Evolutionary conservation across 2,888 invertebrate genomes (phyloP).

Genomic region (Oxycera nigricornis): DNA sequence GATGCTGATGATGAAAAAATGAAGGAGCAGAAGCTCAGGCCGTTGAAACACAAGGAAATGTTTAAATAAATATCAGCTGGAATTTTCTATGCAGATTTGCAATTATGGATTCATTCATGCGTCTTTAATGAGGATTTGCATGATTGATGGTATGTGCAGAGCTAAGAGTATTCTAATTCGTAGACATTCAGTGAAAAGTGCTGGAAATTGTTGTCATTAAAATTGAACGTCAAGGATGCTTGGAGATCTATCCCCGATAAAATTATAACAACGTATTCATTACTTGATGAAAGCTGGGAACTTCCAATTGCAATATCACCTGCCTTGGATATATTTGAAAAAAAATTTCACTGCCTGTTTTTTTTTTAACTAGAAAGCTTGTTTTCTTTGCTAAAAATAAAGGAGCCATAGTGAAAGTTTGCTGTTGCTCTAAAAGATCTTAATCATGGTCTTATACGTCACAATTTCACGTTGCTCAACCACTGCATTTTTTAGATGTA

Average conservation of each 20-base stretch:
- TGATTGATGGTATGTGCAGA: background rate
- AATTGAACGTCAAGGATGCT: background rate
- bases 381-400: no score
- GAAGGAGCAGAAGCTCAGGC: background rate
- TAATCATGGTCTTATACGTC: no score
- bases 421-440: no score
- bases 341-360: no score
- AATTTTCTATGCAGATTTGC: conserved; percentile 11
- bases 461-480: no score
- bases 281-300: no score
- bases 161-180: background rate
- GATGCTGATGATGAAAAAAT: background rate
- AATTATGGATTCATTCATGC: conserved; percentile 22
- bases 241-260: background rate
- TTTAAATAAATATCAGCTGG: background rate
- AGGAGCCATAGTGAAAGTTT: no score
- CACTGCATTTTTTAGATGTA: no score
- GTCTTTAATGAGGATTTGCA: conserved; percentile 5
- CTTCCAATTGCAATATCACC: no score
- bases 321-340: no score
- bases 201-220: background rate
- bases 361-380: no score
- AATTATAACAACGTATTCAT: no score
- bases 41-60: background rate
- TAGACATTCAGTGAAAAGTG: background rate